phyloP scores from a whole-genome alignment of 1,140 invertebrate species.

The Polypedilum pembai region DNA sequence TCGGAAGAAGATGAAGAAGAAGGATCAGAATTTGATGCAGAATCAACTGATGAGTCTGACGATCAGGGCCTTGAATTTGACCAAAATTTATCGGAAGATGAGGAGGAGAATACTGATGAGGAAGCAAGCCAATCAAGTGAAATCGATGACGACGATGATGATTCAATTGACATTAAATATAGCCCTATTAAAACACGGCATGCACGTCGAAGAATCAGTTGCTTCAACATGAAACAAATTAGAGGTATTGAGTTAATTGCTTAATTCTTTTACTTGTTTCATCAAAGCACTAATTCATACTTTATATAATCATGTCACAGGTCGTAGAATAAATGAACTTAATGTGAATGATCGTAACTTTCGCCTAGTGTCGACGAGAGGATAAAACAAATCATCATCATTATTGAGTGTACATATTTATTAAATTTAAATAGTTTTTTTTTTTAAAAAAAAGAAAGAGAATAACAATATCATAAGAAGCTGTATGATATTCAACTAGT shows the following conservation, averaged over 20 bases:
- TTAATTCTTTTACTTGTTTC: neutral
- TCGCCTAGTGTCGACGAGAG: neutral
- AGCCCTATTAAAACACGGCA: slow-evolving; percentile 17
- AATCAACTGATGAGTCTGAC: neutral
- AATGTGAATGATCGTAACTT: neutral
- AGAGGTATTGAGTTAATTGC: slow-evolving; percentile 1
- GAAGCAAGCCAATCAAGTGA: neutral
- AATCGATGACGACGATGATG: neutral
- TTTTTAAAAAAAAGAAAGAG: no score
- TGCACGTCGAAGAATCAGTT: neutral
- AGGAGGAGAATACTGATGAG: neutral
- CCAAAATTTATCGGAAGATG: neutral
- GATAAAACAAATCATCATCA: neutral
- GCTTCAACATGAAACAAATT: neutral
- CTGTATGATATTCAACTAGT: neutral
- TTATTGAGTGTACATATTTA: neutral
- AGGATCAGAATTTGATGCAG: neutral
- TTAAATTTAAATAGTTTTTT: neutral
- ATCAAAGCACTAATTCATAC: no score
- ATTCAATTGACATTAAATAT: slow-evolving; percentile 22
- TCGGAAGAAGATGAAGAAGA: neutral
- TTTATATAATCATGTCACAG: neutral
- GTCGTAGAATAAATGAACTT: neutral
- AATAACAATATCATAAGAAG: neutral
- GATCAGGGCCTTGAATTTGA: neutral